phyloP scores from a whole-genome alignment of 53 echinoderm and acorn worm genomes.

The Pentamera pediparva region DNA sequence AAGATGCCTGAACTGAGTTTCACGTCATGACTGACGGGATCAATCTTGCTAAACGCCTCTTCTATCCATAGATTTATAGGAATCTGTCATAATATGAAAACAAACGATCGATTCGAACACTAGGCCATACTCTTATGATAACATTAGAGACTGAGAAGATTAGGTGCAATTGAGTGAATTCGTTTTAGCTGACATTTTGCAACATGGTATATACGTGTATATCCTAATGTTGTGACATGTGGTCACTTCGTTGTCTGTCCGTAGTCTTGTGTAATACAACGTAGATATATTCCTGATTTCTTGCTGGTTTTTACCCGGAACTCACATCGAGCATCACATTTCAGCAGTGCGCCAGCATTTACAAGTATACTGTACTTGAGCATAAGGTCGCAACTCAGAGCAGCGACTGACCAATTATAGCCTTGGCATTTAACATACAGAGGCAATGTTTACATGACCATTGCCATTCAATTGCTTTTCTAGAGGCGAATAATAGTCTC shows the following conservation, averaged over 20 bases:
- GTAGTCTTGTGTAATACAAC: too few species aligned
- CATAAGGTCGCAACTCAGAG: too few species aligned
- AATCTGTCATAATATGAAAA: constrained; percentile 16
- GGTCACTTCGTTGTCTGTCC: not conserved
- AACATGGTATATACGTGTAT: not conserved
- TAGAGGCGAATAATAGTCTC: too few species aligned
- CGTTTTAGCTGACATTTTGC: not conserved
- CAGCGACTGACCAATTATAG: too few species aligned
- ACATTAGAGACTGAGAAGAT: not conserved
- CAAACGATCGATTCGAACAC: not conserved
- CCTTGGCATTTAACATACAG: too few species aligned
- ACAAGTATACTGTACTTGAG: too few species aligned
- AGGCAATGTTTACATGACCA: too few species aligned
- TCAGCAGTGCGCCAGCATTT: too few species aligned
- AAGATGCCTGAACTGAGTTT: constrained; percentile 2
- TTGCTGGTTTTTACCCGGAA: too few species aligned
- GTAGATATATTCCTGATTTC: too few species aligned
- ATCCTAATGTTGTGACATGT: not conserved
- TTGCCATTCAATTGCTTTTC: too few species aligned
- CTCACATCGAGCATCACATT: too few species aligned
- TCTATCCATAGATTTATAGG: constrained; percentile 10
- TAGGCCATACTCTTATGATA: constrained; percentile 3
- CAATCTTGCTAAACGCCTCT: constrained; percentile 7
- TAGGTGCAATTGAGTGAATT: constrained; percentile 4
- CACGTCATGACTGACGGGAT: not conserved